These are phyloP conservation scores for Cremastobaeus sp. DNA, from an alignment of 2,888 invertebrate species.

Conservation along the genomic window DNA sequence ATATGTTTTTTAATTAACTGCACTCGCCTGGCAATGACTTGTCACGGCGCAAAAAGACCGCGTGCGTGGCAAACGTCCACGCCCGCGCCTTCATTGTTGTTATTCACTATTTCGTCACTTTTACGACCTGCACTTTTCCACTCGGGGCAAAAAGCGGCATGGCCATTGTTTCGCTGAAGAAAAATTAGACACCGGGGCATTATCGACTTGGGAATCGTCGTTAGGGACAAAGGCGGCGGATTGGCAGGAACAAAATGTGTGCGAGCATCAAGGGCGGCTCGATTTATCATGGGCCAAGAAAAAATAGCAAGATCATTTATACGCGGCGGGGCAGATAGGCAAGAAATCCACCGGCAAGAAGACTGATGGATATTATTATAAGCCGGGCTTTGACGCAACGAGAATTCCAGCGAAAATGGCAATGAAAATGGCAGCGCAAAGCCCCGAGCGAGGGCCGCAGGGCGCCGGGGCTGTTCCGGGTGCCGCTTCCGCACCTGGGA, in stretches of 20 bases:
- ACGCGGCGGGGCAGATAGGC: constrained; percentile 45
- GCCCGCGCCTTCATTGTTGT: too few relatives aligned
- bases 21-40: constrained; percentile 19
- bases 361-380: constrained; percentile 60
- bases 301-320: constrained; percentile 58
- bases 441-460: too few relatives aligned
- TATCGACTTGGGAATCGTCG: too few relatives aligned
- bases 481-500: constrained; percentile 2
- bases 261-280: constrained; percentile 28
- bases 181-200: too few relatives aligned
- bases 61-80: too few relatives aligned
- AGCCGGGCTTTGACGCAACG: constrained; percentile 46
- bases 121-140: too few relatives aligned
- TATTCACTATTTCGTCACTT: too few relatives aligned
- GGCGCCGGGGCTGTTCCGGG: background rate
- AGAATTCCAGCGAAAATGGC: constrained; percentile 50
- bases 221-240: constrained; percentile 8
- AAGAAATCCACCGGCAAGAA: constrained; percentile 47
- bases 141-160: too few relatives aligned
- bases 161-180: too few relatives aligned
- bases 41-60: constrained; percentile 22
- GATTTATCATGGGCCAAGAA: constrained; percentile 48
- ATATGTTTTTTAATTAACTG: constrained; percentile 43
- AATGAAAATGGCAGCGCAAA: constrained; percentile 24
- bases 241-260: constrained; percentile 24